Evolutionary conservation across 2,797 vertebrate species (phyloP).

Genomic region (Diceros bicornis): DNA sequence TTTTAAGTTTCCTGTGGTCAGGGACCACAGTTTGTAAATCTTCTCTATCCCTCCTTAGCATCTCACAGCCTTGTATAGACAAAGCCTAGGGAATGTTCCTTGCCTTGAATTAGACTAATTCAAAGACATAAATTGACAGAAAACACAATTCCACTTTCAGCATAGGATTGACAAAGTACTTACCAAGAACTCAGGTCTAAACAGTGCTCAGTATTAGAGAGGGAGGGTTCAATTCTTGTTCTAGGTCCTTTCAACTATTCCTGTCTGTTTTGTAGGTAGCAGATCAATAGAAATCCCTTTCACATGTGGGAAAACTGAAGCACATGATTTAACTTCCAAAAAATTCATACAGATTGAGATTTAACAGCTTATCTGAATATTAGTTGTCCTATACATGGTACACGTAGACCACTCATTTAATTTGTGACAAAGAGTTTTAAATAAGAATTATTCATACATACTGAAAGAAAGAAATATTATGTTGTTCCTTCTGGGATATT

Average conservation of each 20-base stretch:
- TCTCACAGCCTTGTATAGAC: neutral
- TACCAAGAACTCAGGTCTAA: neutral
- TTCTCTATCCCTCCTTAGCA: neutral
- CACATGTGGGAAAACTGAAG: neutral
- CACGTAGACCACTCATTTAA: constrained; percentile 4
- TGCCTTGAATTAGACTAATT: neutral
- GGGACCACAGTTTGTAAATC: neutral
- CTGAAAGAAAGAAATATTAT: neutral
- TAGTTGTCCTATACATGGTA: neutral
- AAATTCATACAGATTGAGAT: constrained; percentile 15
- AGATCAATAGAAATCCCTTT: neutral
- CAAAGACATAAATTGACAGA: neutral
- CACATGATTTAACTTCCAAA: neutral
- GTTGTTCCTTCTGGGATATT: constrained; percentile 66
- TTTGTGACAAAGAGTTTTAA: constrained; percentile 14
- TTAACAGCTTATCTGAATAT: constrained; percentile 5
- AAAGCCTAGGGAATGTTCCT: neutral
- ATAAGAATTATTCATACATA: neutral
- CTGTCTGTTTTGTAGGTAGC: neutral
- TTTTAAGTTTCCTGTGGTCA: neutral
- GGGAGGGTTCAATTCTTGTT: neutral
- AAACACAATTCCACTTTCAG: neutral
- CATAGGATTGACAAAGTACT: neutral
- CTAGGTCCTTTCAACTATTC: neutral
- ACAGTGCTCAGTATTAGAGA: neutral